phyloP scores from a whole-genome alignment of 1,140 invertebrate genomes.

The Elymnias hypermnestra region DNA sequence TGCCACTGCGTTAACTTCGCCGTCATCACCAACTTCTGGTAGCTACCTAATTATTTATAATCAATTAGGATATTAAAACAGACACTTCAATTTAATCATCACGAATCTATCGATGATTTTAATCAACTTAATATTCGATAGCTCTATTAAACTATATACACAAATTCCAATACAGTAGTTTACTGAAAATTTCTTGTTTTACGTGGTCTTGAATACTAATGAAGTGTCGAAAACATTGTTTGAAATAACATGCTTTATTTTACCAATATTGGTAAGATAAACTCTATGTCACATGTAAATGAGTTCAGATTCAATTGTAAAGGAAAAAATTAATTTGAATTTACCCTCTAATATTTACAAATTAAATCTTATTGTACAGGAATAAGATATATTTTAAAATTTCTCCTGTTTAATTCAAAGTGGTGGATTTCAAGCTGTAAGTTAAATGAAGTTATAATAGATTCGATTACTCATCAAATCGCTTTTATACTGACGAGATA shows the following conservation, averaged over 20 bases:
- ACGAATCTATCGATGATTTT: too few species aligned
- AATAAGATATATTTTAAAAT: too few species aligned
- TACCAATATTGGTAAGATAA: slow-evolving; percentile 5
- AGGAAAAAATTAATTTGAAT: slow-evolving; percentile 19
- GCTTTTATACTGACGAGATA: slow-evolving; percentile 3
- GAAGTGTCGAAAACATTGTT: slow-evolving; percentile 31
- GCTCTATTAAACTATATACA: too few species aligned
- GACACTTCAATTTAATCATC: too few species aligned
- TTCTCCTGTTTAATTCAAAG: too few species aligned
- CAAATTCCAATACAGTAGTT: slow-evolving; percentile 25
- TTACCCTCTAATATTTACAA: slow-evolving; percentile 9
- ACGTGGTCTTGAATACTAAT: slow-evolving; percentile 38
- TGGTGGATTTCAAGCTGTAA: slow-evolving; percentile 17
- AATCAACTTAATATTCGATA: too few species aligned
- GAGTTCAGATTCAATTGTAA: slow-evolving; percentile 18
- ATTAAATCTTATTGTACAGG: too few species aligned
- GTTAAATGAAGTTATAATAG: slow-evolving; percentile 27
- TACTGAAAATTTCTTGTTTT: slow-evolving; percentile 31
- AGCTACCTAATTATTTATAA: too few species aligned
- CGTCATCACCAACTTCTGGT: too few species aligned
- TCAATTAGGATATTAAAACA: too few species aligned
- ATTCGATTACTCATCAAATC: slow-evolving; percentile 21
- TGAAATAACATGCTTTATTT: slow-evolving; percentile 19
- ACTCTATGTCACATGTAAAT: slow-evolving; percentile 10
- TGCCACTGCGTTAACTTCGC: too few species aligned